Evolutionary conservation across 2,888 invertebrate genomes (phyloP), one percentile per base, ranked within the genome.

Genomic region (Mimachlamys varia): DNA sequence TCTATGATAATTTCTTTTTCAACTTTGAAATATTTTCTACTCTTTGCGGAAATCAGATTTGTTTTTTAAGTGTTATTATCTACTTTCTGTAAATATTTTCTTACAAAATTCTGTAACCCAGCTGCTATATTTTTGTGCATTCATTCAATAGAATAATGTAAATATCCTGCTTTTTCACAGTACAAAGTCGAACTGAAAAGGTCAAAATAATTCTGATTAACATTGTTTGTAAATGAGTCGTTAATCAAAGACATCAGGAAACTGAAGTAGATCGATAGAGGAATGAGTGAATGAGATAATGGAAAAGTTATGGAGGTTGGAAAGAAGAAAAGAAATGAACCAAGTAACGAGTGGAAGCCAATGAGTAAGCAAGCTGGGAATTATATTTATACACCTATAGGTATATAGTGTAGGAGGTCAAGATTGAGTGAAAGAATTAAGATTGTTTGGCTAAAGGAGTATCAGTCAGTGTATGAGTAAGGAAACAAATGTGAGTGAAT

Each of bases 131-230:
- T 62, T 62, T 22, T 62, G 62, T 62, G 62, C 22, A 62, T n/a
- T 62, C 22, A 10, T n/a, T 22, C 22, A 22, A 7, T n/a, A 7
- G n/a, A 17, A 62, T 22, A 62, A 62, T 62, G 62, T 62, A n/a
- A 62, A 62, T 62, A 62, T 62, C 22, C 62, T 17, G 62, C 22
- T 62, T 62, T 62, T 22, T 22, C 4, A n/a, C n/a, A n/a, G 62
- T 22, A 62, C 3, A 62, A 62, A 62, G 62, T 62, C n/a, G 62
- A n/a, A 62, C n/a, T 62, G 62, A 62, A 62, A 62, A n/a, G n/a
- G n/a, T n/a, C 62, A 62, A n/a, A 62, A n/a, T 62, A 62, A 22
- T n/a, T 62, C 7, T 5, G 22, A 62, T n/a, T 22, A 62, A 62
- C 22, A n/a, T 4, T 62, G 22, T 10, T 62, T 44, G 44, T 44